These are phyloP conservation scores for Drosophila carrolli DNA, from an alignment of 1,140 invertebrate genomes.

Conservation along the genomic window DNA sequence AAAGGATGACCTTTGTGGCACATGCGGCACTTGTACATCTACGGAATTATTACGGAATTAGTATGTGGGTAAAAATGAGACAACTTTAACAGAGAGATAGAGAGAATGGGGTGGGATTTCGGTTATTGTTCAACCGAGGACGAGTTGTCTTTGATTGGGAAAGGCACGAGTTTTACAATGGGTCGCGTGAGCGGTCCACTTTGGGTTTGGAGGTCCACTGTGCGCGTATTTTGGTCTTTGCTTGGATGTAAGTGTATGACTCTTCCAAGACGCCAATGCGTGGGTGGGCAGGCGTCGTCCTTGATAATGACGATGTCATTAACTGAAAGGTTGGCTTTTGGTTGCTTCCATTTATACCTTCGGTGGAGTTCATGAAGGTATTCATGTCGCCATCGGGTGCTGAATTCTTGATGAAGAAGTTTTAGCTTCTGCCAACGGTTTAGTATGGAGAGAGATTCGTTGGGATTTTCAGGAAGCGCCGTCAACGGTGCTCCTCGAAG, in stretches of 20 bases:
- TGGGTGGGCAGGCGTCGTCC: background rate
- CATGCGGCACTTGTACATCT: background rate
- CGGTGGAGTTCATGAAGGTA: background rate
- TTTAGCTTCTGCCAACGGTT: background rate
- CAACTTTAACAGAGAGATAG: too few species aligned
- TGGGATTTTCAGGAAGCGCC: background rate
- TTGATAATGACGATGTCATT: background rate
- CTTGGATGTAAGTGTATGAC: background rate
- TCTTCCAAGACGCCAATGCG: background rate
- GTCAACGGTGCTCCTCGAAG: background rate
- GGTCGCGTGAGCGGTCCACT: background rate
- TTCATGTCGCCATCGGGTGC: background rate
- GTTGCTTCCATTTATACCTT: background rate
- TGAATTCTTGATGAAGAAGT: background rate
- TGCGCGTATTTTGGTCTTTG: background rate
- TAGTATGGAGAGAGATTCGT: background rate
- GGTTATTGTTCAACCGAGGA: too few species aligned
- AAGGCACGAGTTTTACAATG: background rate
- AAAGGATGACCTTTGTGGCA: background rate
- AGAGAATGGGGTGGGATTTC: too few species aligned
- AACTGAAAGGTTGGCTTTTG: background rate
- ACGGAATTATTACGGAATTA: background rate
- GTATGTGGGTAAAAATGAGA: background rate
- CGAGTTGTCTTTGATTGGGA: background rate
- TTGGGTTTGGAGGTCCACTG: background rate